A percentile compares a stretch with the other conserved stretches of the same genome.
Evolutionary conservation across 2,113 vertebrate species (phyloP).

Genomic region (Laticauda colubrina): DNA sequence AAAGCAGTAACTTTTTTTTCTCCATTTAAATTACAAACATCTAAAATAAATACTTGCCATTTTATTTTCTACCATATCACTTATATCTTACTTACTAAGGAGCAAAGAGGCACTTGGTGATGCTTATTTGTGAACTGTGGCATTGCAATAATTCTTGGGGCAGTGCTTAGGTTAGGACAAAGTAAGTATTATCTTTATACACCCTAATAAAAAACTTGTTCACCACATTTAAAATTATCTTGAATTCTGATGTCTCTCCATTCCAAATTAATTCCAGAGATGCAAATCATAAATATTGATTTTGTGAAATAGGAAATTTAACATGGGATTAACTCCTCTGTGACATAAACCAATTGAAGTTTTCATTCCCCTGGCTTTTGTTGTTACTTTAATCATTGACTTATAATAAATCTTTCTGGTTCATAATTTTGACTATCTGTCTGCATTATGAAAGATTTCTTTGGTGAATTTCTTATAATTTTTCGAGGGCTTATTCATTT

Average conservation of each 20-base stretch:
- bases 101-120: background rate
- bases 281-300: conserved; percentile 54
- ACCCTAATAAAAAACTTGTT: conserved; percentile 21
- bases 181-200: conserved; percentile 27
- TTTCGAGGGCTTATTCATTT: conserved; percentile 5
- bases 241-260: conserved; percentile 40
- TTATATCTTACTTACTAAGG: background rate
- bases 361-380: background rate
- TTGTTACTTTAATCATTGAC: background rate
- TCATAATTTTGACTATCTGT: fast-evolving
- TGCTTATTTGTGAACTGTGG: background rate
- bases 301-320: conserved; percentile 40
- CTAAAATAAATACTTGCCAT: background rate
- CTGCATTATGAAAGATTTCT: background rate
- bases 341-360: conserved; percentile 7
- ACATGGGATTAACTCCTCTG: background rate
- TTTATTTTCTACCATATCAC: background rate
- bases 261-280: conserved; percentile 52
- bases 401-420: fast-evolving
- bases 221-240: conserved; percentile 35
- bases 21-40: background rate
- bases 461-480: conserved; percentile 21
- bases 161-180: background rate
- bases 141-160: conserved; percentile 14
- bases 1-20: background rate